Conservation (phyloP, 2,888 invertebrate species). For the Drosophila macrospina region DNA sequence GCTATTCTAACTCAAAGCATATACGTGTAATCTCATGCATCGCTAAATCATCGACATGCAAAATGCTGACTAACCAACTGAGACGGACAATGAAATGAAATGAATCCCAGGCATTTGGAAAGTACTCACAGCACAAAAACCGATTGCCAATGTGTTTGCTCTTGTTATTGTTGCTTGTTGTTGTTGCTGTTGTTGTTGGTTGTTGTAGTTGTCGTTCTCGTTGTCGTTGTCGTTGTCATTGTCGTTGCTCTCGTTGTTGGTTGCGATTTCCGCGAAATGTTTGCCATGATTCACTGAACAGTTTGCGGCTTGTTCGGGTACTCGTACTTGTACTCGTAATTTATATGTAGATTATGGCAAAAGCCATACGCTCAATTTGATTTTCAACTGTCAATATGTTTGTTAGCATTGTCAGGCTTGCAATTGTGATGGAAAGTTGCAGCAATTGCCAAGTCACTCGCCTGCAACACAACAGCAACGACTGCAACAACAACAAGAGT, state of each 20-base stretch:
- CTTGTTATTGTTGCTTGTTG: constrained; percentile 23
- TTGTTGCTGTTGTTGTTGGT: constrained; percentile 28
- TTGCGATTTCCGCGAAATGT: constrained; percentile 73
- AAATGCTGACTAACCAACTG: constrained; percentile 72
- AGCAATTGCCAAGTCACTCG: constrained; percentile 12
- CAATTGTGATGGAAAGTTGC: constrained; percentile 70
- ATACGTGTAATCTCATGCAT: constrained; percentile 39
- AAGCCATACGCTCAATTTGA: constrained; percentile 67
- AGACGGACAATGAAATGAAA: constrained; percentile 64
- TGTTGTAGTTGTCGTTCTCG: constrained; percentile 21
- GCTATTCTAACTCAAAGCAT: constrained; percentile 41
- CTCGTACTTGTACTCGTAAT: constrained; percentile 57
- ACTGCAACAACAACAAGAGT: neutral
- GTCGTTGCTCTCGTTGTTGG: constrained; percentile 29
- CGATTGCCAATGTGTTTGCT: constrained; percentile 52
- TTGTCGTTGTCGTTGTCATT: constrained; percentile 20
- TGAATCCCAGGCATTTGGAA: constrained; percentile 61
- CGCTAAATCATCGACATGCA: constrained; percentile 52
- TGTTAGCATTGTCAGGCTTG: constrained; percentile 48
- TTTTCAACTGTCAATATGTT: constrained; percentile 73
- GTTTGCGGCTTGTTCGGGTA: constrained; percentile 43
- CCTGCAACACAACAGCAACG: constrained; percentile 7
- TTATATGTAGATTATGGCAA: constrained; percentile 70
- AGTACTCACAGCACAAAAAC: constrained; percentile 44
- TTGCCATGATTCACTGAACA: constrained; percentile 74